These are phyloP conservation scores for Himantopus leucocephalus DNA, from an alignment of 2,113 vertebrate genomes.

Conservation along the genomic window DNA sequence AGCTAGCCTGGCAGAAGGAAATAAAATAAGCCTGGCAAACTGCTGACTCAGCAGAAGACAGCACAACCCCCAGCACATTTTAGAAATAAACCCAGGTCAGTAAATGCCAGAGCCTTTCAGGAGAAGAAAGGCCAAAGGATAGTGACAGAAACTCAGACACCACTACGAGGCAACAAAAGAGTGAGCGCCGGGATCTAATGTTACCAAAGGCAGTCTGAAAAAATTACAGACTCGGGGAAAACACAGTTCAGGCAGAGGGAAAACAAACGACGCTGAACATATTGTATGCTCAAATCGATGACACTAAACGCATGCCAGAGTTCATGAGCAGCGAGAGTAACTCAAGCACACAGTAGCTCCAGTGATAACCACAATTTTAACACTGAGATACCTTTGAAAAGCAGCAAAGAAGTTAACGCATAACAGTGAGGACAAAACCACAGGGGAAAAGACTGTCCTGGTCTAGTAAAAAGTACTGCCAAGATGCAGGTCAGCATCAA, in stretches of 20 bases:
- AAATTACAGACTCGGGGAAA: neutral
- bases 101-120: neutral
- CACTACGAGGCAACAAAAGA: neutral
- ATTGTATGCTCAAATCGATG: slow-evolving; percentile 6
- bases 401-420: neutral
- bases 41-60: slow-evolving; percentile 26
- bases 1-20: neutral
- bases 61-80: neutral
- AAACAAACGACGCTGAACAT: slow-evolving; percentile 29
- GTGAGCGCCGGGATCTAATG: rapidly evolving
- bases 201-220: slow-evolving; percentile 24
- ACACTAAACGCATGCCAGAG: neutral
- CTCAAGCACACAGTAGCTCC: neutral
- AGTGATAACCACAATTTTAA: neutral
- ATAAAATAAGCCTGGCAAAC: slow-evolving; percentile 17
- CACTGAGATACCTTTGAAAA: neutral
- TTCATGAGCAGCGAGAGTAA: neutral
- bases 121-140: neutral
- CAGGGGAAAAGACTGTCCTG: neutral
- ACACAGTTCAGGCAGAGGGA: neutral
- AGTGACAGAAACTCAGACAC: neutral
- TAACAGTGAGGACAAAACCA: neutral
- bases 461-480: neutral
- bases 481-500: neutral
- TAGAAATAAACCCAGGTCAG: neutral